phyloP scores from a whole-genome alignment of 2,113 vertebrate species.

The Lycocorax pyrrhopterus region DNA sequence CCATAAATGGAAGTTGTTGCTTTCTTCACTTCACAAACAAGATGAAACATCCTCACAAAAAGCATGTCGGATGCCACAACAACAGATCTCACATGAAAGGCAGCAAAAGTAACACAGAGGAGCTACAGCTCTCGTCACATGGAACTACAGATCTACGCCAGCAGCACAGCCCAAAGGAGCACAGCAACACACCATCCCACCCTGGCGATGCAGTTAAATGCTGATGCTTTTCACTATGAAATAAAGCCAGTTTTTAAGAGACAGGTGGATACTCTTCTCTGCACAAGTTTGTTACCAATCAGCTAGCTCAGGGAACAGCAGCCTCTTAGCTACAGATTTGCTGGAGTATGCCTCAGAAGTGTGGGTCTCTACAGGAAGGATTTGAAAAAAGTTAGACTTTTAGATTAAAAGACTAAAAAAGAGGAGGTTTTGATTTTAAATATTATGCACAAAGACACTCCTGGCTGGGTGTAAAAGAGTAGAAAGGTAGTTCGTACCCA shows the following conservation, averaged over 20 bases:
- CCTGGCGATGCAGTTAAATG: not conserved
- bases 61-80: fast-evolving
- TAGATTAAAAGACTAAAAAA: not conserved
- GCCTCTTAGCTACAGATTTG: not conserved
- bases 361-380: not conserved
- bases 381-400: not conserved
- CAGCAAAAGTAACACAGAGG: not conserved
- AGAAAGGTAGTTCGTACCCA: not conserved
- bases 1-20: not conserved
- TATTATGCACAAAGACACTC: not conserved
- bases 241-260: not conserved
- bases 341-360: not conserved
- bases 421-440: not conserved
- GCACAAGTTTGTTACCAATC: not conserved
- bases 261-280: not conserved
- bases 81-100: not conserved
- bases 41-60: not conserved
- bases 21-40: not conserved
- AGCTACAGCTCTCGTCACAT: not conserved
- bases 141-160: fast-evolving
- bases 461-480: not conserved
- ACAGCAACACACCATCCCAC: not conserved
- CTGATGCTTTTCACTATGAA: not conserved
- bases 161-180: not conserved
- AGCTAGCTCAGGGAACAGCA: not conserved